Conservation (phyloP, 2,797 vertebrate genomes). For the Cyclopterus lumpus region DNA sequence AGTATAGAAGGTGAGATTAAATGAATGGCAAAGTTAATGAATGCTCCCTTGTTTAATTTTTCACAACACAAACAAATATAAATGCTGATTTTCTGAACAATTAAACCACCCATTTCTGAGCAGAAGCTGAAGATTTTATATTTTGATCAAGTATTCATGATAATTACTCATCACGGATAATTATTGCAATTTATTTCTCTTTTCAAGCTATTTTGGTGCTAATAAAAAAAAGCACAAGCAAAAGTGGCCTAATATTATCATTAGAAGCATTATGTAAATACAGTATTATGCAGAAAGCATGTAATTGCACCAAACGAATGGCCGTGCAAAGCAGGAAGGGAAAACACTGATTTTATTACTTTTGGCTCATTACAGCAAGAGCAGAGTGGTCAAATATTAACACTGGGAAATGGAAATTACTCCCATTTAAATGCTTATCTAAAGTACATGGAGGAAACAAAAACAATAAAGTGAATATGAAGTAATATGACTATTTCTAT, state of each 20-base stretch:
- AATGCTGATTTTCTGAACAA: slow-evolving; percentile 64
- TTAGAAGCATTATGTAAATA: slow-evolving; percentile 76
- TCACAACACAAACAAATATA: slow-evolving; percentile 71
- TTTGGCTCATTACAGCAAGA: slow-evolving; percentile 49
- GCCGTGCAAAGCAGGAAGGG: slow-evolving; percentile 24
- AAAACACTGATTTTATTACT: slow-evolving; percentile 58
- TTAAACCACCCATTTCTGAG: slow-evolving; percentile 56
- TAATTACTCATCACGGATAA: slow-evolving; percentile 67
- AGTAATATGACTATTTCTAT: neutral
- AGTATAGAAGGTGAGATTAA: slow-evolving; percentile 70
- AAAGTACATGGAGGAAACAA: slow-evolving; percentile 21
- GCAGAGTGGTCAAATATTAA: slow-evolving; percentile 48
- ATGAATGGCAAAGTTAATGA: slow-evolving; percentile 73
- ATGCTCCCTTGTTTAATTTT: slow-evolving; percentile 70
- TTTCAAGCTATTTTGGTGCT: slow-evolving; percentile 59
- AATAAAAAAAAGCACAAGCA: slow-evolving; percentile 52
- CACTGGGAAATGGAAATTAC: slow-evolving; percentile 29
- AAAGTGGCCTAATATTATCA: slow-evolving; percentile 65
- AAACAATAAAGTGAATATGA: slow-evolving; percentile 8
- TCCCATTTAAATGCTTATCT: slow-evolving; percentile 19
- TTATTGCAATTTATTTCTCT: slow-evolving; percentile 69
- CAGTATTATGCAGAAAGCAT: slow-evolving; percentile 69
- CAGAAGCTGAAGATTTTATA: slow-evolving; percentile 37
- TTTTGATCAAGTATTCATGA: slow-evolving; percentile 78
- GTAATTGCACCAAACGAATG: slow-evolving; percentile 71